phyloP scores from a whole-genome alignment of 2,888 invertebrate species.

The Panzeria rudis region DNA sequence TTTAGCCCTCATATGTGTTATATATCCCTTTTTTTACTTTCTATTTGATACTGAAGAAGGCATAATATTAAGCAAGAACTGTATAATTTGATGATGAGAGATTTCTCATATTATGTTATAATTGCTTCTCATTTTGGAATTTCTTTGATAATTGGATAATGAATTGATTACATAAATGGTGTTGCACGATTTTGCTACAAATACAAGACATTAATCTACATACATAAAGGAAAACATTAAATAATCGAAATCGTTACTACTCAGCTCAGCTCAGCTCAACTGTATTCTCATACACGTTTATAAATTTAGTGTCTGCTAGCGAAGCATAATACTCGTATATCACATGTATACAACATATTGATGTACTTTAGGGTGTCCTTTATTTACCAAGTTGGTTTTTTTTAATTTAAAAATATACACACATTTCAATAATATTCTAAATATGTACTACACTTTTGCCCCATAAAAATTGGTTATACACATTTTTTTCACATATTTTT shows the following conservation, averaged over 20 bases:
- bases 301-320: neutral
- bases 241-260: neutral
- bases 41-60: neutral
- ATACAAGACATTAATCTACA: neutral
- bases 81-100: constrained; percentile 3
- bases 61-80: neutral
- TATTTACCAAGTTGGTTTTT: too few relatives aligned
- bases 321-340: neutral
- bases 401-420: too few relatives aligned
- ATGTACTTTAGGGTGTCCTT: neutral
- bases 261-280: neutral
- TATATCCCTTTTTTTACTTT: neutral
- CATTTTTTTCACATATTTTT: too few relatives aligned
- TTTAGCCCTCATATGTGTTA: neutral
- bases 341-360: neutral
- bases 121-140: constrained; percentile 43
- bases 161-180: constrained; percentile 59
- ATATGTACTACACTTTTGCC: too few relatives aligned
- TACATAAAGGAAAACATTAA: constrained; percentile 19
- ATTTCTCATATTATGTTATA: constrained; percentile 13
- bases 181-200: constrained; percentile 21
- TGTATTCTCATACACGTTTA: neutral
- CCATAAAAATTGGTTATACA: too few relatives aligned
- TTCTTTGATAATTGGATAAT: constrained; percentile 54
- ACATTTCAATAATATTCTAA: too few relatives aligned